Evolutionary conservation across 30 jellyfish, hydroid and myxozoan species (phyloP).

Genomic region (Rhopilema esculentum): DNA sequence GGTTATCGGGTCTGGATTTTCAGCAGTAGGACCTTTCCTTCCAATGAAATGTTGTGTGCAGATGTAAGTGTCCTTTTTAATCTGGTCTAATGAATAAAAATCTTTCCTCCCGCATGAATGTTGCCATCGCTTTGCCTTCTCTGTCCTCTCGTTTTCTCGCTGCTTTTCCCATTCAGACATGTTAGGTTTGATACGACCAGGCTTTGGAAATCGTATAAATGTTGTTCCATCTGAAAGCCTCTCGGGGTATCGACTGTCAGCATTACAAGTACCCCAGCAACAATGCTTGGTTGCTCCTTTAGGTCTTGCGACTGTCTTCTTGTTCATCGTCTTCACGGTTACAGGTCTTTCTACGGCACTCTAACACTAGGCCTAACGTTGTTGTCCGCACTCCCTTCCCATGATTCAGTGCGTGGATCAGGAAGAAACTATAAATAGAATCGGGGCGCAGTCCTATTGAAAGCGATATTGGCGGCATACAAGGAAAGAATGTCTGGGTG

Average conservation of each 20-base stretch:
- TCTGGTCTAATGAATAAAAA: not conserved
- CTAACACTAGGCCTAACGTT: too few relatives aligned
- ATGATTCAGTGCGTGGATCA: too few relatives aligned
- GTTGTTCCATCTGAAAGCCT: conserved; percentile 22
- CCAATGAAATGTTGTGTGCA: conserved; percentile 54
- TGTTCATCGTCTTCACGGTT: too few relatives aligned
- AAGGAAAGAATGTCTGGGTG: conserved; percentile 22
- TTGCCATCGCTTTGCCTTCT: conserved; percentile 53
- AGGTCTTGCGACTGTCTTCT: too few relatives aligned
- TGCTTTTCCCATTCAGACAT: conserved; percentile 24
- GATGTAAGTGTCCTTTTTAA: conserved; percentile 47
- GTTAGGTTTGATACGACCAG: conserved; percentile 1
- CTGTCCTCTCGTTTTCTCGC: conserved; percentile 5
- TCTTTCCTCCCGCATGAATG: conserved; percentile 51
- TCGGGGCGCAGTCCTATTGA: too few relatives aligned
- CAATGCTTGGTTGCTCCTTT: conserved; percentile 50
- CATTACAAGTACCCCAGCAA: too few relatives aligned
- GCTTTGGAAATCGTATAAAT: conserved; percentile 37
- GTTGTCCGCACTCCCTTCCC: too few relatives aligned
- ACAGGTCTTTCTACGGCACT: too few relatives aligned
- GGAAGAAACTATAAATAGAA: too few relatives aligned
- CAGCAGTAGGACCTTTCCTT: conserved; percentile 45
- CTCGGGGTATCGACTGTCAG: conserved; percentile 30
- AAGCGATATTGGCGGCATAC: conserved; percentile 21
- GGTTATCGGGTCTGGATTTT: conserved; percentile 37